Evolutionary conservation across 1,140 invertebrate species (phyloP).

Genomic region (Zaprionus davidi): DNA sequence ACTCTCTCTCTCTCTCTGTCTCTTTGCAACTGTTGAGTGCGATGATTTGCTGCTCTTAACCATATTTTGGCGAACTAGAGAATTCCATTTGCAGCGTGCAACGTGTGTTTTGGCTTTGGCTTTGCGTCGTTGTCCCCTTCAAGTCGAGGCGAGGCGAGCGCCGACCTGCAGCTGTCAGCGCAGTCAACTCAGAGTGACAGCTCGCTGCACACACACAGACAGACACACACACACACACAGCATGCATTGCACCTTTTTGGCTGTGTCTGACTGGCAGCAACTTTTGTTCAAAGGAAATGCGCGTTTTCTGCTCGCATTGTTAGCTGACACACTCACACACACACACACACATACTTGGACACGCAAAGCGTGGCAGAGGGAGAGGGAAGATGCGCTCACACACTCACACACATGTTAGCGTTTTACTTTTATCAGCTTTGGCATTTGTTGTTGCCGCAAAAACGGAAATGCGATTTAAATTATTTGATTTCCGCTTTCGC

Average conservation of each 20-base stretch:
- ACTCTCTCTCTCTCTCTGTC: not conserved
- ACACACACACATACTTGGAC: not conserved
- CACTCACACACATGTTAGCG: slow-evolving; percentile 28
- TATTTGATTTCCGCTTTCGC: slow-evolving; percentile 77
- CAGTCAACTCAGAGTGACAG: slow-evolving; percentile 40
- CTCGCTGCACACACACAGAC: slow-evolving; percentile 15
- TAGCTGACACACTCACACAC: slow-evolving; percentile 22
- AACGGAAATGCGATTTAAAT: slow-evolving; percentile 82
- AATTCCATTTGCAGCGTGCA: not conserved
- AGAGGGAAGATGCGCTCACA: not conserved
- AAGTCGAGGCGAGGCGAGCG: not conserved
- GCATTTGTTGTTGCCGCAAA: slow-evolving; percentile 63
- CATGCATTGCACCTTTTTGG: slow-evolving; percentile 38
- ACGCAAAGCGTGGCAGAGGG: not conserved
- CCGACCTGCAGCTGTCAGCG: slow-evolving; percentile 40
- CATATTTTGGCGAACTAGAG: not conserved
- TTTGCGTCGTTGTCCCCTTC: slow-evolving; percentile 30
- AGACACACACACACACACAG: not conserved
- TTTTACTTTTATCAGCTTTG: slow-evolving; percentile 68
- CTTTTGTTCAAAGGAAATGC: slow-evolving; percentile 44
- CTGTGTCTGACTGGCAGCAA: slow-evolving; percentile 32
- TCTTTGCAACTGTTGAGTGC: not conserved
- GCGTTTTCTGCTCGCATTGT: slow-evolving; percentile 39
- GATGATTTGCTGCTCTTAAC: not conserved
- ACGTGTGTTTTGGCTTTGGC: not conserved